These are phyloP conservation scores for Novumbra hubbsi DNA, from an alignment of 2,797 vertebrate species.

Conservation along the genomic window DNA sequence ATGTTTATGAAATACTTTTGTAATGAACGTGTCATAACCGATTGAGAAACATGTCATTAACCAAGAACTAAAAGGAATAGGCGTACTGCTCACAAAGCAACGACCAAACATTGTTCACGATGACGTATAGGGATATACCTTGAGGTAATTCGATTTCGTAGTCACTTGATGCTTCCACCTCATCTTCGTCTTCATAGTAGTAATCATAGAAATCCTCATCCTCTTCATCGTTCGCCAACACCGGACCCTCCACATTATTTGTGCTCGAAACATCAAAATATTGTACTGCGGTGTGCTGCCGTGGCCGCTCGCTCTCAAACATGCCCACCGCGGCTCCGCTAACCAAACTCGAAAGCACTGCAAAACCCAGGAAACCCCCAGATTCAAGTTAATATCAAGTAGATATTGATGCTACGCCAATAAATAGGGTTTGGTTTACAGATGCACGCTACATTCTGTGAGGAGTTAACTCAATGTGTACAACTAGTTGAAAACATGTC, in stretches of 20 bases:
- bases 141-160: constrained; percentile 54
- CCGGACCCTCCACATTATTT: constrained; percentile 23
- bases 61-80: background rate
- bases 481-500: background rate
- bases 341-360: constrained; percentile 63
- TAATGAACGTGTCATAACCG: background rate
- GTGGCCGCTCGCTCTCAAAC: constrained; percentile 63
- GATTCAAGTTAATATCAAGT: background rate
- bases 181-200: constrained; percentile 58
- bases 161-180: constrained; percentile 68
- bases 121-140: constrained; percentile 51
- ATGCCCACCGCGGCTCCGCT: constrained; percentile 71
- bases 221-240: constrained; percentile 43
- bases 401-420: background rate
- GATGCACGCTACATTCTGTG: background rate
- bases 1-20: background rate
- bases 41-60: too few relatives aligned
- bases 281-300: constrained; percentile 66
- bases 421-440: background rate
- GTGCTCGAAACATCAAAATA: constrained; percentile 58
- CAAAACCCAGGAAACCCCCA: background rate
- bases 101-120: background rate
- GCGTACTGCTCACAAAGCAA: background rate
- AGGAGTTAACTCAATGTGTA: background rate
- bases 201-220: constrained; percentile 55